A percentile compares a stretch with the other conserved stretches of the same genome.
These are phyloP conservation scores for Yponomeuta evonymella DNA, from an alignment of 2,888 invertebrate genomes.

Conservation along the genomic window DNA sequence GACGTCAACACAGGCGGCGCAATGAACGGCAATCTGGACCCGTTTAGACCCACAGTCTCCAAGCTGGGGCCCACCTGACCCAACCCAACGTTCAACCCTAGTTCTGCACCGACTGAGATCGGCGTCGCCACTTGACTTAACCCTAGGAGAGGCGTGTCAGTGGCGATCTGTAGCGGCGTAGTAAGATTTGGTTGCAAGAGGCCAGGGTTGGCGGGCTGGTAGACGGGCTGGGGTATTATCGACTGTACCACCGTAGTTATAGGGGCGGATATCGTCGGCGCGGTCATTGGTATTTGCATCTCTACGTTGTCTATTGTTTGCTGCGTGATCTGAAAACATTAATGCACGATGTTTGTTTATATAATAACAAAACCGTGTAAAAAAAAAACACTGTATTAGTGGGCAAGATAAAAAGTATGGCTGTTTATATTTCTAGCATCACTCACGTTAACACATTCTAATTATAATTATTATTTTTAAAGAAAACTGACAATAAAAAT, in stretches of 20 bases:
- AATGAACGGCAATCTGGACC: conserved; percentile 31
- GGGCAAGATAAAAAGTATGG: no score
- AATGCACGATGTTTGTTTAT: no score
- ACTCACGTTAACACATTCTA: no score
- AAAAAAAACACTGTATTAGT: no score
- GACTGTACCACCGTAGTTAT: conserved; percentile 27
- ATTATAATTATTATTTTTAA: no score
- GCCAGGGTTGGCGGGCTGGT: conserved; percentile 35
- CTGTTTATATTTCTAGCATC: no score
- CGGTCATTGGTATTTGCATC: conserved; percentile 20
- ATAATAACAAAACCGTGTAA: no score
- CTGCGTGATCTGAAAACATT: conserved; percentile 10
- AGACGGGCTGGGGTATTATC: conserved; percentile 29
- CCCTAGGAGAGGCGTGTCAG: conserved; percentile 53
- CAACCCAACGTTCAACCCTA: conserved; percentile 38
- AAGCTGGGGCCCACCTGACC: conserved; percentile 30
- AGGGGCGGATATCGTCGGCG: conserved; percentile 24
- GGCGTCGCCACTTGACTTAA: conserved; percentile 58
- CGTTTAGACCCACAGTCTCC: conserved; percentile 27
- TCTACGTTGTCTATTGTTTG: conserved; percentile 17
- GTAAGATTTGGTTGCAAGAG: conserved; percentile 47
- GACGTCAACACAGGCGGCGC: conserved; percentile 41
- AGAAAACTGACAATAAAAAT: no score
- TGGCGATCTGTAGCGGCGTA: conserved; percentile 61
- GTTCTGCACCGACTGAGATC: conserved; percentile 44